Percentiles rank a stretch among this genome's conserved stretches.
Evolutionary conservation across 2,888 invertebrate species (phyloP).

Genomic region (Coleophora flavipennella): DNA sequence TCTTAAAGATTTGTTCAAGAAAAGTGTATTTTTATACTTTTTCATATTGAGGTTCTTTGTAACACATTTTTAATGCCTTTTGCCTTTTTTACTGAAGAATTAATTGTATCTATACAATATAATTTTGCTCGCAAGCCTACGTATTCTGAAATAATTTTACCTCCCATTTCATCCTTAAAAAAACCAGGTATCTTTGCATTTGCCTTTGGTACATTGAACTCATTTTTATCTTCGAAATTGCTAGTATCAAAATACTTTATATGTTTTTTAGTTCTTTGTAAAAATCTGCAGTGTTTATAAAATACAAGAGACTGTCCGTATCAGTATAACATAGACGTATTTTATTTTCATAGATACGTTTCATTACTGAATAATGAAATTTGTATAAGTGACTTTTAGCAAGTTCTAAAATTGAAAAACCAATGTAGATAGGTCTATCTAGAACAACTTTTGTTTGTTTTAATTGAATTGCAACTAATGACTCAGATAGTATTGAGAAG

Average conservation of each 20-base stretch:
- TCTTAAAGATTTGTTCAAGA: slow-evolving; percentile 2
- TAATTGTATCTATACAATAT: slow-evolving; percentile 7
- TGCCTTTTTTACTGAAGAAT: slow-evolving; percentile 2
- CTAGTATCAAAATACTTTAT: slow-evolving; percentile 12
- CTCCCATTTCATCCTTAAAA: slow-evolving; percentile 13
- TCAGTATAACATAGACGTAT: too few species aligned
- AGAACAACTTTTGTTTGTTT: slow-evolving; percentile 3
- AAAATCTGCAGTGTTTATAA: slow-evolving; percentile 8
- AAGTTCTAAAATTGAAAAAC: slow-evolving; percentile 8
- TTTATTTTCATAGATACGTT: slow-evolving; percentile 1
- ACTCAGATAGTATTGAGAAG: slow-evolving; percentile 8
- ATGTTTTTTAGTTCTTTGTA: slow-evolving; percentile 9
- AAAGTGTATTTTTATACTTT: slow-evolving; percentile 7
- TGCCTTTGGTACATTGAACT: slow-evolving; percentile 2
- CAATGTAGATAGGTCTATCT: slow-evolving; percentile 9
- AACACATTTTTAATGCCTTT: slow-evolving; percentile 5
- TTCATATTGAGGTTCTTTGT: not conserved
- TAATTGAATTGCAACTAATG: slow-evolving; percentile 8
- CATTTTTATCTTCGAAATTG: slow-evolving; percentile 8
- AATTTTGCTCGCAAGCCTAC: slow-evolving; percentile 11
- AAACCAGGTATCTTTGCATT: slow-evolving; percentile 10
- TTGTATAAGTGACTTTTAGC: slow-evolving; percentile 11
- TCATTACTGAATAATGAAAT: slow-evolving; percentile 10
- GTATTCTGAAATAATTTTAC: slow-evolving; percentile 10
- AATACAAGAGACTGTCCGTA: slow-evolving; percentile 11